These are phyloP conservation scores for Lamprotornis superbus DNA, from an alignment of 2,113 vertebrate species.

Conservation along the genomic window DNA sequence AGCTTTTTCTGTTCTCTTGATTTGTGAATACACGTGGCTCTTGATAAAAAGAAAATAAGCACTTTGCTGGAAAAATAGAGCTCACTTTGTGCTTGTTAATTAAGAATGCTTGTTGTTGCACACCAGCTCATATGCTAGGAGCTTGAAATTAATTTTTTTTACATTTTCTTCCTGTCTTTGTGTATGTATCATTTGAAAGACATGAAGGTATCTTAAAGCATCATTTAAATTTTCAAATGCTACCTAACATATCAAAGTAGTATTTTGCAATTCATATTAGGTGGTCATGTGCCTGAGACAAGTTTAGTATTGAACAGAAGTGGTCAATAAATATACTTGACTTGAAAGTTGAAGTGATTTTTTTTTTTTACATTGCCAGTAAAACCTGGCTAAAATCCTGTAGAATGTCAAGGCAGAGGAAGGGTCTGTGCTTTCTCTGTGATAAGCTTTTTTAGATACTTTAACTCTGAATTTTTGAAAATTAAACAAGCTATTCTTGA, in stretches of 20 bases:
- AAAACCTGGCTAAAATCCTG: background rate
- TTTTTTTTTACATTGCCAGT: background rate
- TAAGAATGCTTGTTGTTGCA: background rate
- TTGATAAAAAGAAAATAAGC: background rate
- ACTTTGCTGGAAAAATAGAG: background rate
- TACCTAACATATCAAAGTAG: background rate
- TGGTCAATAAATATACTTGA: background rate
- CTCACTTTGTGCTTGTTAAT: background rate
- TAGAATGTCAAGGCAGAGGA: background rate
- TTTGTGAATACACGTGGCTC: background rate
- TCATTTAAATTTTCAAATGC: background rate
- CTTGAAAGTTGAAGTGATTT: background rate
- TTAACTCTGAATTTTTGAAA: background rate
- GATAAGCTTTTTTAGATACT: background rate
- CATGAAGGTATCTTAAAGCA: background rate
- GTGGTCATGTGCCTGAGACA: background rate
- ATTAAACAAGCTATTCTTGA: background rate
- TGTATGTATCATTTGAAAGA: background rate
- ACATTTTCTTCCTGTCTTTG: background rate
- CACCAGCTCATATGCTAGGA: background rate
- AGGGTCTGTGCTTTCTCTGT: background rate
- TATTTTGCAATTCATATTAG: background rate
- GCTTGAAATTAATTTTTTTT: background rate
- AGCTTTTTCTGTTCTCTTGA: background rate
- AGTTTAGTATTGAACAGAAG: background rate